These are phyloP conservation scores for Patella caerulea DNA, from an alignment of 2,888 invertebrate species.

Conservation along the genomic window DNA sequence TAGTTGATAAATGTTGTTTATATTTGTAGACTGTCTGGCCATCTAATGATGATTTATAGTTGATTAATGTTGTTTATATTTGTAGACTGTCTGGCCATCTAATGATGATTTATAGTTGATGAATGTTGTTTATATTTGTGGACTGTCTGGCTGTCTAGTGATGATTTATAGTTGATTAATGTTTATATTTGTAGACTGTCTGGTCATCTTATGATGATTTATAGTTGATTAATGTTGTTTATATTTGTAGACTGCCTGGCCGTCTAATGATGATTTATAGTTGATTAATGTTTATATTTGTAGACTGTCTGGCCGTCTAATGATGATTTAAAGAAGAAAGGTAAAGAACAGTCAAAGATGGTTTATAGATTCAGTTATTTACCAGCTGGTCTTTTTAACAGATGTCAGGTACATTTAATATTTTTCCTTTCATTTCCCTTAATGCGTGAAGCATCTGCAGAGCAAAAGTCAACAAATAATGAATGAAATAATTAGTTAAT, in stretches of 20 bases:
- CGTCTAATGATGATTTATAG: constrained; percentile 37
- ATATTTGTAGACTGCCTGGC: constrained; percentile 56
- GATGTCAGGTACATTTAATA: constrained; percentile 58
- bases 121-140: constrained; percentile 21
- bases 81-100: constrained; percentile 58
- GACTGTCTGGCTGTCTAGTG: constrained; percentile 56
- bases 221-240: background rate
- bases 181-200: constrained; percentile 3
- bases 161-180: constrained; percentile 24
- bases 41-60: background rate
- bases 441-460: background rate
- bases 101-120: constrained; percentile 30
- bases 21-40: background rate
- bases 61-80: constrained; percentile 2
- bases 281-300: constrained; percentile 22
- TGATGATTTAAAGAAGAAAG: constrained; percentile 33
- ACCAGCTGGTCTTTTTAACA: constrained; percentile 70
- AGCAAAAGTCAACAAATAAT: too few species aligned
- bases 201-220: background rate
- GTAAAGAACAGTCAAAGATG: constrained; percentile 59
- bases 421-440: background rate
- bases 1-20: constrained; percentile 3
- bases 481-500: too few species aligned
- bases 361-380: constrained; percentile 68
- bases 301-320: constrained; percentile 59